phyloP scores from a whole-genome alignment of 2,113 vertebrate species.

The Nannospalax galili region DNA sequence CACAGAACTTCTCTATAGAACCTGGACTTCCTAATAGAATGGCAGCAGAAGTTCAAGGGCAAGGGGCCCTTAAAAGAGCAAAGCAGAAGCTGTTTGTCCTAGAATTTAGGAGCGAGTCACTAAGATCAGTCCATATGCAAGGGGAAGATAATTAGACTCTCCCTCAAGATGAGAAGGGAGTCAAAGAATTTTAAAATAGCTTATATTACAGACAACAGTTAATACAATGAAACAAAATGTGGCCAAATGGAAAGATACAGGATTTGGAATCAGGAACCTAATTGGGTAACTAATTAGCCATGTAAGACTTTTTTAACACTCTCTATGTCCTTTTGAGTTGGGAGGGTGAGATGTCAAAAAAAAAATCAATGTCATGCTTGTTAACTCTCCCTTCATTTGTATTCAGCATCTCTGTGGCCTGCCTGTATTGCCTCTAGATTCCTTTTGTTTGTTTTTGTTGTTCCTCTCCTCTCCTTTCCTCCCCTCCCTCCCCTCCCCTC shows the following conservation, averaged over 20 bases:
- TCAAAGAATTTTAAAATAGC: neutral
- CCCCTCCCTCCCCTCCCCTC: too few species aligned
- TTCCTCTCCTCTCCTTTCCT: too few species aligned
- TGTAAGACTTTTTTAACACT: neutral
- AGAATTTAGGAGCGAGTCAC: neutral
- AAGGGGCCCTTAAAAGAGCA: neutral
- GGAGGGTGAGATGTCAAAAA: neutral
- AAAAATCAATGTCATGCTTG: neutral
- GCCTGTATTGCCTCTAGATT: neutral
- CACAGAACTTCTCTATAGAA: neutral
- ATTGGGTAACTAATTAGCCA: neutral
- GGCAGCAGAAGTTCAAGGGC: neutral
- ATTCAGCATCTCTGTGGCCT: neutral
- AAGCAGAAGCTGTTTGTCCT: neutral
- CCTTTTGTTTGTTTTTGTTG: too few species aligned
- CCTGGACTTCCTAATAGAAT: neutral
- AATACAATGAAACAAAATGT: too few species aligned
- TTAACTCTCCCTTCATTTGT: neutral
- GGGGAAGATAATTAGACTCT: neutral
- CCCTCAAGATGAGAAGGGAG: neutral
- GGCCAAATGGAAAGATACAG: neutral
- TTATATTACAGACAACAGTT: neutral
- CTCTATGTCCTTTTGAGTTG: neutral
- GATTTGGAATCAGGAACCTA: neutral
- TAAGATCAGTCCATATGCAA: neutral